Evolutionary conservation across 2,888 invertebrate species (phyloP).

Genomic region (Sarcophaga rosellei): DNA sequence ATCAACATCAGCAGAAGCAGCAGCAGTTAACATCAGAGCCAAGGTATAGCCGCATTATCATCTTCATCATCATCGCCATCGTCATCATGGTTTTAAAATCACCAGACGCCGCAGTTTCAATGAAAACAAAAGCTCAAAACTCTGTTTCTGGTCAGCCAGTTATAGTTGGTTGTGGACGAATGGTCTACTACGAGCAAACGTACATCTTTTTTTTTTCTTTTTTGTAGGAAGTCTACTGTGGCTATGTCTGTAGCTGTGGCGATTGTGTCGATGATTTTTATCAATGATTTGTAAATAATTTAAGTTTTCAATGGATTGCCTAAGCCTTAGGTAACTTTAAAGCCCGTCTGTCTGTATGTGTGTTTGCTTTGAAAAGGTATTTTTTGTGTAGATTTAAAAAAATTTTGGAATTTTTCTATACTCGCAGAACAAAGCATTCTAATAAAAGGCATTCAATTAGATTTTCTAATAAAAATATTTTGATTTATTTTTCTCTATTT

Average conservation of each 20-base stretch:
- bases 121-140: neutral
- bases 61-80: neutral
- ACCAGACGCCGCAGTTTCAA: constrained; percentile 10
- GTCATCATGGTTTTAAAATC: neutral
- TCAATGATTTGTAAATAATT: constrained; percentile 64
- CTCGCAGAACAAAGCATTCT: too few relatives aligned
- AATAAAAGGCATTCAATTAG: too few relatives aligned
- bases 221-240: constrained; percentile 11
- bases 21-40: neutral
- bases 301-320: constrained; percentile 47
- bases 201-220: constrained; percentile 3
- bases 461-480: too few relatives aligned
- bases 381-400: neutral
- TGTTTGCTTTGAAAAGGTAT: neutral
- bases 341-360: neutral
- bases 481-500: too few relatives aligned
- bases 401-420: neutral
- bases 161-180: constrained; percentile 31
- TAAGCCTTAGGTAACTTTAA: neutral
- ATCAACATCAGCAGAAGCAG: neutral
- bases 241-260: neutral
- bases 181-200: neutral
- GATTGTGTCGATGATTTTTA: constrained; percentile 60
- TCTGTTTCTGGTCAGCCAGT: constrained; percentile 7
- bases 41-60: neutral